Evolutionary conservation across 2,797 vertebrate genomes (phyloP), one percentile per base, ranked within the genome.

Genomic region (Rachycentron canadum): DNA sequence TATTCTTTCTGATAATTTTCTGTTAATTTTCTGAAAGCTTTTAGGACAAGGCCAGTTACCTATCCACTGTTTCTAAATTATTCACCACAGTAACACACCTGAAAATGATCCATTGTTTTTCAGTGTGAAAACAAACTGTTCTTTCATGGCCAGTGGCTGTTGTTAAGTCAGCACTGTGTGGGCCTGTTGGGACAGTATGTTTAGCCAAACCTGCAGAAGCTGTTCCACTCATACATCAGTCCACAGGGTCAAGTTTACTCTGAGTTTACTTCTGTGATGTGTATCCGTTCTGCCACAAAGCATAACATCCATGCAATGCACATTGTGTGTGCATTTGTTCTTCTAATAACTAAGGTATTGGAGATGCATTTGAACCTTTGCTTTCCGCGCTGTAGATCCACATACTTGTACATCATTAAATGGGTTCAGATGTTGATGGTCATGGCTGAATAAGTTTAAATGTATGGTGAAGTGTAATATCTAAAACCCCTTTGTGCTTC

Each of bases 371-470:
- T 28, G 5, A 67, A 38, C 45, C 32, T 78, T 65, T 83, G 40
- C 61, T 67, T 57, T 64, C 52, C 28, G 23, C 19, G 50, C 26
- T 8, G 50, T 36, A 14, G 59, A 65, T 58, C 60, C 25, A 25
- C 61, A 83, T 85, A 78, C 45, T 67, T 49, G 58, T 69, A 78
- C 81, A 89, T 78, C 72, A 45, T 34, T 73, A 65, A 25, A 14
- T 36, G 30, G 28, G 53, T 76, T 89, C 65, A 82, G 43, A 62
- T 55, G 17, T 40, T 1, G 5, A 43, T 12, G 32, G 21, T n/a
- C 11, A 36, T 17, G n/a, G 47, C 52, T 32, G 58, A 79, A 40
- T 1, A 14, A 84, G n/a, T 58, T 3, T 67, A 52, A 77, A 67
- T 49, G 4, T 71, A 52, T 7, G 36, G 25, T 53, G 12, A 62